Evolutionary conservation across 1,140 invertebrate species (phyloP), one percentile per base, ranked within the genome.

Genomic region (Platyscapa corneri): DNA sequence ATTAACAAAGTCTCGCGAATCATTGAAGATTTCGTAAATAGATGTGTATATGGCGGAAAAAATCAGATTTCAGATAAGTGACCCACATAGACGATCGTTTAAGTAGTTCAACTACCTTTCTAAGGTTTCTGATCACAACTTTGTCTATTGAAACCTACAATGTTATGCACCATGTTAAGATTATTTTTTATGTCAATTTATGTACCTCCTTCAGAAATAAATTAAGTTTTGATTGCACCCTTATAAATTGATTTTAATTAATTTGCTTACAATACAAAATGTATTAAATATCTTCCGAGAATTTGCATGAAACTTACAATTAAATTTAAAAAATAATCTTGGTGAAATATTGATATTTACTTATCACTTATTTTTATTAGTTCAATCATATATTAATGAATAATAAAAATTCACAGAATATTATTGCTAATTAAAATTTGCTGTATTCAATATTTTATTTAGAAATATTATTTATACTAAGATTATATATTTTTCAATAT

Each of bases 41-140:
- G 6, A 56, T n/a, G 37, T 56, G 20, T 1, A 49, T 30, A 46
- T 27, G 37, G 6, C 12, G 56, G 67, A 78, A 88, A 89, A 88
- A 88, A 89, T 89, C 76, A 86, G 87, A 90, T 88, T n/a, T n/a
- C 78, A 77, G 74, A 87, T 85, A 87, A 72, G 42, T 75, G 80
- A 90, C 89, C 88, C 76, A 89, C 81, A 87, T 89, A 32, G 76
- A 65, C 72, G 72, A 46, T 32, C 27, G 42, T 87, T 88, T 87
- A 87, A 84, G 80, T 88, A 75, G 85, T 88, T 87, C 80, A 84
- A 72, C 81, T 65, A 72, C 46, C 46, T 86, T 85, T 82, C 80
- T 86, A 86, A 74, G 76, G 65, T 70, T 83, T 85, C 84, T 78
- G 64, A 78, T 79, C 74, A 79, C 39, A 67, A 30, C 42, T 78